Conservation (phyloP, 1,140 invertebrate species). For the Amyelois transitella region DNA sequence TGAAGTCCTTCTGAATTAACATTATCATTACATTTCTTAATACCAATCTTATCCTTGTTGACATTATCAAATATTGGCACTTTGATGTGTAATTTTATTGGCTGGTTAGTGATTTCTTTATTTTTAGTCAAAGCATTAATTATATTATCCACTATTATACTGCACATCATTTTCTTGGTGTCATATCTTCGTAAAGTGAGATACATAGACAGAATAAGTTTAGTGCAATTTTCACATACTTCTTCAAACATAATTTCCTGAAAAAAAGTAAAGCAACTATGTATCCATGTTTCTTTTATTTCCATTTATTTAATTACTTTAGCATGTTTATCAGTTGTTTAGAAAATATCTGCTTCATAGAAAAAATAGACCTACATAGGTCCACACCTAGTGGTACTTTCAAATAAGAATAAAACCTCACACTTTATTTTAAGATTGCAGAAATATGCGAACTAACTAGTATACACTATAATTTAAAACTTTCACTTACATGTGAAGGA, state of each 20-base stretch:
- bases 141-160: conserved; percentile 16
- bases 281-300: no score
- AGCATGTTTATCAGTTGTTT: no score
- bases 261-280: conserved; percentile 21
- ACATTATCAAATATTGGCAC: not conserved
- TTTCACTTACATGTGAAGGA: conserved; percentile 31
- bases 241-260: conserved; percentile 32
- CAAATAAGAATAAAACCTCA: no score
- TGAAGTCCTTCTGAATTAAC: not conserved
- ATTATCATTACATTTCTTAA: not conserved
- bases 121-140: conserved; percentile 11
- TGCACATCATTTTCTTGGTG: conserved; percentile 10
- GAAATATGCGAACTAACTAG: no score
- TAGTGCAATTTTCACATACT: conserved; percentile 28
- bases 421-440: no score
- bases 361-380: no score
- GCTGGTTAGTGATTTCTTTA: not conserved
- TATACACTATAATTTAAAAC: not conserved
- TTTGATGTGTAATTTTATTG: not conserved
- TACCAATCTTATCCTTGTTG: not conserved
- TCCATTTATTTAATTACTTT: no score
- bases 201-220: conserved; percentile 33
- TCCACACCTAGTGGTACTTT: no score
- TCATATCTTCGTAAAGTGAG: conserved; percentile 23
- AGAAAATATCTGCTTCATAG: no score